Evolutionary conservation across 2,797 vertebrate genomes (phyloP).

Genomic region (Yasuhikotakia modesta): DNA sequence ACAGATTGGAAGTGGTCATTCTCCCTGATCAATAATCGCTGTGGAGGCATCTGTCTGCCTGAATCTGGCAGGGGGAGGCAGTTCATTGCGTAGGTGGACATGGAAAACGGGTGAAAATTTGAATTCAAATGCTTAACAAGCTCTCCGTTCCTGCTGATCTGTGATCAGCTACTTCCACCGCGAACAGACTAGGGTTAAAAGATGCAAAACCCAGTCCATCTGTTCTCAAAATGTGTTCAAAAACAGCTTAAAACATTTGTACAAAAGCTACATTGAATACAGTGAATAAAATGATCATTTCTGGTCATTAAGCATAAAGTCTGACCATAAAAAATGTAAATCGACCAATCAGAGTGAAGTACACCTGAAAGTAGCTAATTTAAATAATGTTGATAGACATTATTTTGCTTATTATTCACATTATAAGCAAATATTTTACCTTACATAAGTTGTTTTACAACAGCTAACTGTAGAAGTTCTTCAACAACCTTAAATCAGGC

Average conservation of each 20-base stretch:
- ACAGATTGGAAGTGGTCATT: constrained; percentile 65
- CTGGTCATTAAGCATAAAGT: neutral
- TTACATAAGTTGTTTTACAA: neutral
- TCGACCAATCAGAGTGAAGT: neutral
- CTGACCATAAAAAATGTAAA: neutral
- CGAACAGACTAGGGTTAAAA: neutral
- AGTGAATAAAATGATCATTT: neutral
- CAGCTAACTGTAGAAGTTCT: neutral
- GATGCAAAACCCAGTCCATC: neutral
- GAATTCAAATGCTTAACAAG: constrained; percentile 5
- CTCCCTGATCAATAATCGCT: constrained; percentile 78
- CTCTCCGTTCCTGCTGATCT: neutral
- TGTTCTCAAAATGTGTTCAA: neutral
- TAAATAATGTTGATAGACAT: neutral
- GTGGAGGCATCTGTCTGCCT: constrained; percentile 72
- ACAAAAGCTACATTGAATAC: neutral
- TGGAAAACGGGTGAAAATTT: constrained; percentile 12
- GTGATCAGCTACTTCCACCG: neutral
- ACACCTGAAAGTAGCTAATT: neutral
- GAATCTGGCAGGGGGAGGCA: constrained; percentile 54
- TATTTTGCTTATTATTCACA: too few species aligned
- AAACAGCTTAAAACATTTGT: neutral
- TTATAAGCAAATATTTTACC: neutral
- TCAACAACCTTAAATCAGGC: neutral
- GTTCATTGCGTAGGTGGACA: constrained; percentile 56